These are phyloP conservation scores for Geotrypetes seraphini DNA, from an alignment of 2,797 vertebrate genomes.

Conservation along the genomic window DNA sequence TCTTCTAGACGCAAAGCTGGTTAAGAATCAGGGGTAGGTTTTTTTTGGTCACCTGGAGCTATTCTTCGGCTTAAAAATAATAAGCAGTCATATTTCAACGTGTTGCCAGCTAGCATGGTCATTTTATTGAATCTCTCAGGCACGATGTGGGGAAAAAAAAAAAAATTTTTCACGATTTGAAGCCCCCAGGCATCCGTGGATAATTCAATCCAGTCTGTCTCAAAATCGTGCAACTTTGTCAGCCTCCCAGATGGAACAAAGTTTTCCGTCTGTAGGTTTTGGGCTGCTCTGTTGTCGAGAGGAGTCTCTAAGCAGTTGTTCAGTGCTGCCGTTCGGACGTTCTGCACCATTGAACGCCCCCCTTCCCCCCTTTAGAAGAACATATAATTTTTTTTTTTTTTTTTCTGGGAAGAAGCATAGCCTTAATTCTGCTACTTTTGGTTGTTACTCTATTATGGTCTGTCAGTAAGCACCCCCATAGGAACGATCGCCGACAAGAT, in stretches of 20 bases:
- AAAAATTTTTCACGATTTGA: neutral
- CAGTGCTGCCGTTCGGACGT: too few species aligned
- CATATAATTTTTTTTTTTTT: too few species aligned
- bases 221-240: neutral
- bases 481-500: too few species aligned
- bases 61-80: slow-evolving; percentile 25
- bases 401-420: too few species aligned
- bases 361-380: too few species aligned
- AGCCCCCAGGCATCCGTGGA: neutral
- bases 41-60: slow-evolving; percentile 36
- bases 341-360: too few species aligned
- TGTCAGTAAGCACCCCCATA: too few species aligned
- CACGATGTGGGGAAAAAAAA: too few species aligned
- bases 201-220: slow-evolving; percentile 11
- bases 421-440: too few species aligned
- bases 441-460: too few species aligned
- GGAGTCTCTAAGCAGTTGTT: too few species aligned
- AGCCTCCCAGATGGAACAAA: slow-evolving; percentile 5
- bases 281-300: too few species aligned
- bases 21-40: slow-evolving; percentile 31
- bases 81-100: slow-evolving; percentile 10
- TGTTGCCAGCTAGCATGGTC: slow-evolving; percentile 2
- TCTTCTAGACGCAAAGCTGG: slow-evolving; percentile 16
- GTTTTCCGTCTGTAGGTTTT: neutral
- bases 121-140: neutral